Evolutionary conservation across 2,797 vertebrate genomes (phyloP).

Genomic region (Loris lydekkerianus): DNA sequence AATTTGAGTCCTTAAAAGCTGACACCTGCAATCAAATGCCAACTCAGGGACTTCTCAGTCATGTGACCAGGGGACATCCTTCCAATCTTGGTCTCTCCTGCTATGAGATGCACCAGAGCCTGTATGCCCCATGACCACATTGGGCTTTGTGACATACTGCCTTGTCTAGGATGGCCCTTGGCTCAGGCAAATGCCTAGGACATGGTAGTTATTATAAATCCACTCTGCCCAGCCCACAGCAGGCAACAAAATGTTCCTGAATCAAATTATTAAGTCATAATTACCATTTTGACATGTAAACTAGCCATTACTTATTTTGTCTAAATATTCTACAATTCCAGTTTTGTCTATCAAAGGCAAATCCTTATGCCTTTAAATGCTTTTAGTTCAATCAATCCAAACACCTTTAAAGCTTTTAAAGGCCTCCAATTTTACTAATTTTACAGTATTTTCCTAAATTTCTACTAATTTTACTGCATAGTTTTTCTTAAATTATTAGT

Average conservation of each 20-base stretch:
- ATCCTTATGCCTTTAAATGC: background rate
- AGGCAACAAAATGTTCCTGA: background rate
- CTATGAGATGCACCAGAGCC: background rate
- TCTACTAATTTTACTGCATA: slow-evolving; percentile 33
- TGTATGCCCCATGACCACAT: background rate
- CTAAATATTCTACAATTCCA: slow-evolving; percentile 23
- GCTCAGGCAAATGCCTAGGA: background rate
- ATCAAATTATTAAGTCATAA: slow-evolving; percentile 52
- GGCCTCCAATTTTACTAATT: background rate
- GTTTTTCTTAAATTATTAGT: slow-evolving; percentile 43
- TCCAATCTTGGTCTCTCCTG: background rate
- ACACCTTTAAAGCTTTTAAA: slow-evolving; percentile 50
- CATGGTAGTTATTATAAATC: background rate
- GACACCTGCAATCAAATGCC: slow-evolving; percentile 9
- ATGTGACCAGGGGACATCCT: background rate
- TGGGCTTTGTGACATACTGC: background rate
- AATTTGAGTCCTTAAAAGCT: background rate
- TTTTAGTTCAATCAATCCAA: slow-evolving; percentile 21
- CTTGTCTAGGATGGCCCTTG: background rate
- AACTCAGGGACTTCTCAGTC: background rate
- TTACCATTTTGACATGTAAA: background rate
- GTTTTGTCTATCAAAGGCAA: slow-evolving; percentile 34
- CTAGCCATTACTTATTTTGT: background rate
- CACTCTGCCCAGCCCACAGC: background rate
- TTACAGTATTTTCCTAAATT: slow-evolving; percentile 28